A percentile compares a stretch with the other conserved stretches of the same genome.
phyloP scores from a whole-genome alignment of 64 coral and sea anemone genomes.

The Platygyra sinensis region DNA sequence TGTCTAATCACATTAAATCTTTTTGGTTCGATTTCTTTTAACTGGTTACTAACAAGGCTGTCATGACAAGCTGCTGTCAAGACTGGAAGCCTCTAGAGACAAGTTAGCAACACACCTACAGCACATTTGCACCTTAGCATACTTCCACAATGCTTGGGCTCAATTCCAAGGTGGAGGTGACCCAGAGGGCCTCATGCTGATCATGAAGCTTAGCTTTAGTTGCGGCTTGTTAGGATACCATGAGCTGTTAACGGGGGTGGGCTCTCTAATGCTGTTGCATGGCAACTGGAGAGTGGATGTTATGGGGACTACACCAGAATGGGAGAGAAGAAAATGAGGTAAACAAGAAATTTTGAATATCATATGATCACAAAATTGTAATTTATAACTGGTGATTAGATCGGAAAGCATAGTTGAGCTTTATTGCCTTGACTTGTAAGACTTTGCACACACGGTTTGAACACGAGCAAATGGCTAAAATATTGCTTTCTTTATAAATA shows the following conservation, averaged over 20 bases:
- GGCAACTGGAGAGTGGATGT: constrained; percentile 20
- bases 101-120: background rate
- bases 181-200: background rate
- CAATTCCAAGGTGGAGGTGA: background rate
- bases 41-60: background rate
- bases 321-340: background rate
- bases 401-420: no score
- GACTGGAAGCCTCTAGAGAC: background rate
- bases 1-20: background rate
- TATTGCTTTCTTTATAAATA: no score
- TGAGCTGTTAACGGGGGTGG: background rate
- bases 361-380: background rate
- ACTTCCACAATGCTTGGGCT: background rate
- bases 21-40: background rate
- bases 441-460: no score
- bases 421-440: no score
- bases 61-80: background rate
- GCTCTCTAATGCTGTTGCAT: background rate
- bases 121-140: background rate
- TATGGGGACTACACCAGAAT: constrained; percentile 13
- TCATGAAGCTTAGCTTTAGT: constrained; percentile 4
- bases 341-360: background rate
- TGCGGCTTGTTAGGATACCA: constrained; percentile 24
- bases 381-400: no score
- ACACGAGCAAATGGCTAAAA: no score